These are phyloP conservation scores for Passerculus sandwichensis DNA, from an alignment of 2,797 vertebrate species.

Conservation along the genomic window DNA sequence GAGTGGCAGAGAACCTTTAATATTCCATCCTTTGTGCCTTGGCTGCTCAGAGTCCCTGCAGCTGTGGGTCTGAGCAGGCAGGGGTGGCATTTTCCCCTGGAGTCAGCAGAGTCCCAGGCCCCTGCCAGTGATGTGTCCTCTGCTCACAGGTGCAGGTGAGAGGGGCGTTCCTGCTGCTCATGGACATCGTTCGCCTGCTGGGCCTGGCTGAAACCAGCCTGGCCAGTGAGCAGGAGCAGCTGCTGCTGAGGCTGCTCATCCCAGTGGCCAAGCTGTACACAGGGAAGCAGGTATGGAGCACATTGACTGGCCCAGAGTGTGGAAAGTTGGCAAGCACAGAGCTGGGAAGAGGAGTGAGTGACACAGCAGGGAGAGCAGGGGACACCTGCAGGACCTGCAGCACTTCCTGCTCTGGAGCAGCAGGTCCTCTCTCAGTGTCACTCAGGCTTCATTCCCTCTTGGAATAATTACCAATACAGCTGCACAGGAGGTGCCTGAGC, in stretches of 20 bases:
- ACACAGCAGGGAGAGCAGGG: not conserved
- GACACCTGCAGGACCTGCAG: not conserved
- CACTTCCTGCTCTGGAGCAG: not conserved
- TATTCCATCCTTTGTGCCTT: not conserved
- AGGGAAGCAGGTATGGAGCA: conserved; percentile 82
- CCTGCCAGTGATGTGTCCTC: not conserved
- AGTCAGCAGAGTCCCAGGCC: not conserved
- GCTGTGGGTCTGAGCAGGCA: not conserved
- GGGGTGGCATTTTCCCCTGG: not conserved
- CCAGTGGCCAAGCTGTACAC: conserved; percentile 89
- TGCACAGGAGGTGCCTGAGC: too few relatives aligned
- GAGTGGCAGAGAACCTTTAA: not conserved
- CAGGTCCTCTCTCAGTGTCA: not conserved
- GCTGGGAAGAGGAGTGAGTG: not conserved
- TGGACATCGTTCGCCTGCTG: conserved; percentile 82
- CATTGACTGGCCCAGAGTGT: not conserved
- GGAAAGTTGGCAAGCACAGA: not conserved
- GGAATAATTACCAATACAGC: too few relatives aligned
- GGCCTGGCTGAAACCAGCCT: conserved; percentile 81
- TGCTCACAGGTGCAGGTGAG: conserved; percentile 80
- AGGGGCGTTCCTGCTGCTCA: conserved; percentile 81
- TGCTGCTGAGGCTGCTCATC: conserved; percentile 81
- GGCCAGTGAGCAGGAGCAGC: conserved; percentile 76
- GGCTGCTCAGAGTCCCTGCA: not conserved
- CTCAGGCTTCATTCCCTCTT: not conserved